A percentile compares a stretch with the other conserved stretches of the same genome.
phyloP scores from a whole-genome alignment of 2,888 invertebrate genomes.

The Neoitamus cyanurus region DNA sequence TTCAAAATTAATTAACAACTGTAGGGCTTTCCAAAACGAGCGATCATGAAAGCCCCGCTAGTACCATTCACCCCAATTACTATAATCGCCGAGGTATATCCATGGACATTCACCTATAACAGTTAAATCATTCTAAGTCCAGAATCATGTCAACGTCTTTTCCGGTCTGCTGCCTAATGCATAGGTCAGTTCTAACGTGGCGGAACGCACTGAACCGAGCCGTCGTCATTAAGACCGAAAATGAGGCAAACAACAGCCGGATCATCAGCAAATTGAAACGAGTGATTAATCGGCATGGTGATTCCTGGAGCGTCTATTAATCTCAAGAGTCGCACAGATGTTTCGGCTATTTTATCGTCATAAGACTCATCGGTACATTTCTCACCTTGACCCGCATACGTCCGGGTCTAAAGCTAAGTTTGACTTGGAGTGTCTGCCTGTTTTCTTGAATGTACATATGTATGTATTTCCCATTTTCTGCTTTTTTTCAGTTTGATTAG shows the following conservation, averaged over 20 bases:
- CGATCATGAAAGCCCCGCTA: background rate
- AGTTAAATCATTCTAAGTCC: background rate
- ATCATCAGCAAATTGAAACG: background rate
- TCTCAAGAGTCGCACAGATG: background rate
- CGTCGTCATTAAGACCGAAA: background rate
- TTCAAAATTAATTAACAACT: background rate
- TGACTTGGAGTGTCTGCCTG: background rate
- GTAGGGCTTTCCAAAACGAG: background rate
- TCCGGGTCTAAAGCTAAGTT: background rate
- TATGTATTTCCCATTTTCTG: background rate
- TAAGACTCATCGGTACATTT: background rate
- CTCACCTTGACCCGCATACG: slow-evolving; percentile 19
- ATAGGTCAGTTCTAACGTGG: background rate
- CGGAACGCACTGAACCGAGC: background rate
- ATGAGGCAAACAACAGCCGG: background rate
- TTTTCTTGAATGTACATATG: too few relatives aligned
- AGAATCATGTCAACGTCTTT: background rate
- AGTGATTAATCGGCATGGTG: background rate
- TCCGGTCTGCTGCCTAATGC: background rate
- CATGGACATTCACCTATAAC: background rate
- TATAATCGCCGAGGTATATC: background rate
- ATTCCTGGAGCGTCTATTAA: background rate
- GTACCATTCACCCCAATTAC: background rate
- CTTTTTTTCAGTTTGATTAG: background rate
- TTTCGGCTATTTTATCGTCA: background rate